Percentiles rank a stretch among this genome's conserved stretches.
phyloP scores from a whole-genome alignment of 2,888 invertebrate species.

The Drosophila formosana region DNA sequence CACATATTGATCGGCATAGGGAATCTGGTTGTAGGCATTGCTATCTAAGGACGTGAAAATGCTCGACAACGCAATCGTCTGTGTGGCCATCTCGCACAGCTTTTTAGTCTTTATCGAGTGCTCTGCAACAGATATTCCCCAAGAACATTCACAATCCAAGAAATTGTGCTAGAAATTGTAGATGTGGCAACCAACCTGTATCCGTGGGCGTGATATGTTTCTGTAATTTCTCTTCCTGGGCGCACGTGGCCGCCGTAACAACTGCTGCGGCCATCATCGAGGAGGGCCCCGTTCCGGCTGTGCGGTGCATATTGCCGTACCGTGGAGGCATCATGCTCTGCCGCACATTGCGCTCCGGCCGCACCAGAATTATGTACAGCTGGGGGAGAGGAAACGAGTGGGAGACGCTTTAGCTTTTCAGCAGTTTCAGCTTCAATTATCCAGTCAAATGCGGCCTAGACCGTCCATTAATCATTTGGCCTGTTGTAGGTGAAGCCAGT shows the following conservation, averaged over 20 bases:
- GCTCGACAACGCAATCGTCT: conserved; percentile 84
- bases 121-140: conserved; percentile 49
- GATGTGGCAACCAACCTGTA: conserved; percentile 69
- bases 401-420: not conserved
- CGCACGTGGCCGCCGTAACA: conserved; percentile 89
- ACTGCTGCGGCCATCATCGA: conserved; percentile 90
- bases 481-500: too few relatives aligned
- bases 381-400: conserved; percentile 78
- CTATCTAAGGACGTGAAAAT: conserved; percentile 83
- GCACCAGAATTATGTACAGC: conserved; percentile 95
- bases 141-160: not conserved
- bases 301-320: conserved; percentile 88
- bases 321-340: conserved; percentile 93
- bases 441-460: not conserved
- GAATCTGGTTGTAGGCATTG: conserved; percentile 81
- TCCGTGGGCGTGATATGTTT: conserved; percentile 87
- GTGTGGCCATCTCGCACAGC: conserved; percentile 85
- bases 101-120: conserved; percentile 82
- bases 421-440: conserved; percentile 3
- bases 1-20: conserved; percentile 85
- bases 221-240: conserved; percentile 89
- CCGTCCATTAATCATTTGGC: conserved; percentile 60
- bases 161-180: not conserved
- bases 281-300: conserved; percentile 87
- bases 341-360: conserved; percentile 95